Percentiles rank a stretch among this genome's conserved stretches.
These are phyloP conservation scores for Drusus annulatus DNA, from an alignment of 1,140 invertebrate genomes.

Conservation along the genomic window DNA sequence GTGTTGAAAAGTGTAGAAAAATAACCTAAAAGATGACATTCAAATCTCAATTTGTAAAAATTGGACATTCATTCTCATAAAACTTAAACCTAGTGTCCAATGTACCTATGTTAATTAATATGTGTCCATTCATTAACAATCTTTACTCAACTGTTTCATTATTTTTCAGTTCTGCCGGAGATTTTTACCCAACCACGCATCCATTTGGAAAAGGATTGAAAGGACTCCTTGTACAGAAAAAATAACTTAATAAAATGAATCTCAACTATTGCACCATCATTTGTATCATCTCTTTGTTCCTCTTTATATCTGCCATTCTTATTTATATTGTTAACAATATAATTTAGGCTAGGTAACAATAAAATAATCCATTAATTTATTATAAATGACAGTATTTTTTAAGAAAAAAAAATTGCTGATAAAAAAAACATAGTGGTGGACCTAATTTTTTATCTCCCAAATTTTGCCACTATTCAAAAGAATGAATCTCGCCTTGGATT, in stretches of 20 bases:
- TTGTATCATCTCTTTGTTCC: not conserved
- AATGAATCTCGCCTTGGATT: no score
- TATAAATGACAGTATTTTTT: not conserved
- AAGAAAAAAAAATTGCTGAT: not conserved
- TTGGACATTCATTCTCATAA: no score
- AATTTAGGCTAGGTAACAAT: not conserved
- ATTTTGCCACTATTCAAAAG: not conserved
- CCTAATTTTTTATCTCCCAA: not conserved
- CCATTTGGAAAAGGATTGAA: constrained; percentile 64
- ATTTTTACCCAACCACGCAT: constrained; percentile 66
- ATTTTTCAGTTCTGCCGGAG: constrained; percentile 62
- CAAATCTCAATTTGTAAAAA: no score
- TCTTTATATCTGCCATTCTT: no score
- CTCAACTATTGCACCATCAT: not conserved
- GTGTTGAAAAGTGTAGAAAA: no score
- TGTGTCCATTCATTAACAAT: not conserved
- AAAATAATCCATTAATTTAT: not conserved
- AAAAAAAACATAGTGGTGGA: not conserved
- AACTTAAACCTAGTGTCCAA: no score
- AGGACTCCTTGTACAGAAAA: constrained; percentile 54
- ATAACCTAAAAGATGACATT: no score
- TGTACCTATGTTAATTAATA: no score
- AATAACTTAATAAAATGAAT: constrained; percentile 28
- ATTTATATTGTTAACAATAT: constrained; percentile 1
- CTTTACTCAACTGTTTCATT: constrained; percentile 8